Evolutionary conservation across 2,888 invertebrate genomes (phyloP).

Genomic region (Gandaritis pyraliata): DNA sequence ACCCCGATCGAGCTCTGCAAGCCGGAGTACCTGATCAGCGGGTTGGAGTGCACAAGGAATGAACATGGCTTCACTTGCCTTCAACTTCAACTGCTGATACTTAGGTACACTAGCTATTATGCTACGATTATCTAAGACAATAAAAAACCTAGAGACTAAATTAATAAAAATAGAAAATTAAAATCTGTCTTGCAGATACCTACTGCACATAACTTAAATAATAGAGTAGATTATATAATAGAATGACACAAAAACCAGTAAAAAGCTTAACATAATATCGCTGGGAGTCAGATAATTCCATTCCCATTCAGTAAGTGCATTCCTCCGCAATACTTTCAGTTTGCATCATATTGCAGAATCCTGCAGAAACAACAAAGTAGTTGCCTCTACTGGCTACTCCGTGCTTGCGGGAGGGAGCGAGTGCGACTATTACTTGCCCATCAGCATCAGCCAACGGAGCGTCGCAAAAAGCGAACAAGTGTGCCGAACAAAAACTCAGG

Average conservation of each 20-base stretch:
- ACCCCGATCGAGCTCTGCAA: not conserved
- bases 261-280: not conserved
- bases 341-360: conserved; percentile 7
- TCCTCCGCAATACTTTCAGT: conserved; percentile 11
- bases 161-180: too few species aligned
- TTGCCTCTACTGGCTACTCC: too few species aligned
- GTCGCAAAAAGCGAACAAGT: conserved; percentile 27
- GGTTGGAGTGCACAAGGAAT: too few species aligned
- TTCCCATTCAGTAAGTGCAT: conserved; percentile 17
- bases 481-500: conserved; percentile 23
- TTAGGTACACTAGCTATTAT: too few species aligned
- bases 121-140: too few species aligned
- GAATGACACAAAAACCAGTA: not conserved
- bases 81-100: too few species aligned
- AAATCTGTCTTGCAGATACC: too few species aligned
- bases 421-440: conserved; percentile 23
- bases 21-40: not conserved
- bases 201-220: too few species aligned
- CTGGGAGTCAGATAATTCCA: conserved; percentile 1
- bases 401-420: not conserved
- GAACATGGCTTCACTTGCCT: too few species aligned
- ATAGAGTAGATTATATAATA: too few species aligned
- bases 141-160: too few species aligned
- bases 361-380: conserved; percentile 6
- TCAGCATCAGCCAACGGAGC: not conserved